Evolutionary conservation across 2,888 invertebrate genomes (phyloP), one percentile per base, ranked within the genome.

Genomic region (Nephrotoma guestfalica): DNA sequence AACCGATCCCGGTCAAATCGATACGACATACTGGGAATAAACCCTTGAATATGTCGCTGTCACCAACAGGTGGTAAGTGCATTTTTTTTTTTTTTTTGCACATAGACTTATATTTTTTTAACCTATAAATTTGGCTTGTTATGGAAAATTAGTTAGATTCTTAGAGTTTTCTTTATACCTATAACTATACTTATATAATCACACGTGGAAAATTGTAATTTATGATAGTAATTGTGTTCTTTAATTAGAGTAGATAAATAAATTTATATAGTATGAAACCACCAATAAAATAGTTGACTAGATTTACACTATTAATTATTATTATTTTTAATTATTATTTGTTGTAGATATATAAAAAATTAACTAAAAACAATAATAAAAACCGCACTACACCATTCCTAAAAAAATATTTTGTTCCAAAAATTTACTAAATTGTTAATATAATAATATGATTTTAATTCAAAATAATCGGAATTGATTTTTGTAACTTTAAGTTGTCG

Each of bases 21-120:
- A 92, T 95, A 86, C 92, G 94, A n/a, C 93, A 93, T 89, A 92
- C 94, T 87, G 94, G 93, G 88, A 92, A 92, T 88, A 90, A 91
- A 87, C 89, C 89, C 57, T 88, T 89, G 86, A 90, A 90, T 87
- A 90, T 89, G 15, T 89, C 91, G 40, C 90, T 88, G 4, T 89
- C 91, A 7, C 90, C 91, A 13, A 90, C 92, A 85, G 92, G 91
- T 89, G 93, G 93, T 93, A 89, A 91, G 91, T 89, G 86, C 57
- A 84, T 41, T 71, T 47, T 71, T 71, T 47, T 71, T 71, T 9
- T 18, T 9, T 71, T 15, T 57, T 30, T 30, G 30, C 30, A 57
- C 6, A 15, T 6, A 57, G 18, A 71, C 9, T 30, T 71, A 15
- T 6, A 7, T 43, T 43, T 43, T 6, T 43, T 57, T 57, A 57